A percentile compares a stretch with the other conserved stretches of the same genome.
phyloP scores from a whole-genome alignment of 2,113 vertebrate genomes.

The Nothobranchius furzeri region DNA sequence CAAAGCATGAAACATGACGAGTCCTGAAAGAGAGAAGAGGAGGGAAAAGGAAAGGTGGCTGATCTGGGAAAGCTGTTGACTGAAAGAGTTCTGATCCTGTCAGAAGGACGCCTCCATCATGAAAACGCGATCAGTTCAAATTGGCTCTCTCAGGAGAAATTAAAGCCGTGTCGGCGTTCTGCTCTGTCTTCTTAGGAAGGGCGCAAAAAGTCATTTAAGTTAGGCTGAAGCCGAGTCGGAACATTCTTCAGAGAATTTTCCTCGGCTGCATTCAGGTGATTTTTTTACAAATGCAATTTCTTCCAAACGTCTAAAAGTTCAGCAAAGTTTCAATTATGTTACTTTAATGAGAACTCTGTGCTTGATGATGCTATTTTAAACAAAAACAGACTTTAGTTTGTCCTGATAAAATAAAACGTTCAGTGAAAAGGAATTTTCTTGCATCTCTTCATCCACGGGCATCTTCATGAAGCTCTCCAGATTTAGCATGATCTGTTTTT shows the following conservation, averaged over 20 bases:
- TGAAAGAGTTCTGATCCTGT: conserved; percentile 17
- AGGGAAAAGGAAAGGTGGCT: not conserved
- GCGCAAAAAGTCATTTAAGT: conserved; percentile 35
- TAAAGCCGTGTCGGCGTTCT: conserved; percentile 16
- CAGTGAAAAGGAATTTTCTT: not conserved
- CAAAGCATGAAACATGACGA: conserved; percentile 29
- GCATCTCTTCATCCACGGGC: not conserved
- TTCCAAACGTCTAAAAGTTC: not conserved
- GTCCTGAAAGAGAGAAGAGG: not conserved
- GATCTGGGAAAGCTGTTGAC: conserved; percentile 16
- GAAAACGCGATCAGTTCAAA: conserved; percentile 31
- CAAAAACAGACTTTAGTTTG: not conserved
- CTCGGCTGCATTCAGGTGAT: not conserved
- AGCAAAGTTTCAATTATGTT: too few species aligned
- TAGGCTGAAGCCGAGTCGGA: conserved; percentile 21
- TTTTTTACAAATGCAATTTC: conserved; percentile 13
- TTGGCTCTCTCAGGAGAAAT: conserved; percentile 28
- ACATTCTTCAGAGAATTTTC: not conserved
- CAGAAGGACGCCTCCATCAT: conserved; percentile 28
- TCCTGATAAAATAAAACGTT: not conserved
- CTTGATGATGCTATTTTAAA: not conserved
- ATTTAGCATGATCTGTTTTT: not conserved
- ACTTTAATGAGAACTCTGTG: too few species aligned
- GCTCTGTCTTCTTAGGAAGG: conserved; percentile 16
- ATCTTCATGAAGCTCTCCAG: not conserved